Evolutionary conservation across 2,797 vertebrate species (phyloP).

Genomic region (Mormyrops boulengeri): DNA sequence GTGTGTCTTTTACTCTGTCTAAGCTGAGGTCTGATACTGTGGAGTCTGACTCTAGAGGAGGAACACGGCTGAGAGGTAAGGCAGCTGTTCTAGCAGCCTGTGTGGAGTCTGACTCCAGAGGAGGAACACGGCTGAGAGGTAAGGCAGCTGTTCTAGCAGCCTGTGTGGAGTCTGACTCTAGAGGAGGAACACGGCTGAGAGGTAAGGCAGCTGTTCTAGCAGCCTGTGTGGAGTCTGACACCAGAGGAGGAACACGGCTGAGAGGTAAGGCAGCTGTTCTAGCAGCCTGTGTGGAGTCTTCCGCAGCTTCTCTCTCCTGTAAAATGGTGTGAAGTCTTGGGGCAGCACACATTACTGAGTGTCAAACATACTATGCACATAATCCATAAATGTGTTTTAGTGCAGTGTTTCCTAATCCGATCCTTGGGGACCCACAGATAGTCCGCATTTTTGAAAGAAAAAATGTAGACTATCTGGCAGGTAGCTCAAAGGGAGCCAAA

Average conservation of each 20-base stretch:
- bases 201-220: neutral
- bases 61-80: neutral
- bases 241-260: neutral
- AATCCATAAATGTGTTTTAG: neutral
- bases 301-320: neutral
- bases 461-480: neutral
- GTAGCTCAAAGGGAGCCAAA: neutral
- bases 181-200: neutral
- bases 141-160: neutral
- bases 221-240: constrained; percentile 1
- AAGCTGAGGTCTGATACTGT: neutral
- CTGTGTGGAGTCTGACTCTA: neutral
- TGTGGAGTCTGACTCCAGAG: neutral
- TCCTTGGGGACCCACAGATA: neutral
- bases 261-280: neutral
- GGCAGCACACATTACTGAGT: neutral
- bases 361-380: neutral
- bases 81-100: neutral
- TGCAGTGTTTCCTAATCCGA: neutral
- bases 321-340: neutral
- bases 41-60: neutral
- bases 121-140: neutral
- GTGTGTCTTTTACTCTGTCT: constrained; percentile 18
- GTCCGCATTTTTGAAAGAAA: neutral
- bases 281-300: neutral